Evolutionary conservation across 2,113 vertebrate species (phyloP).

Genomic region (Cebus imitator): DNA sequence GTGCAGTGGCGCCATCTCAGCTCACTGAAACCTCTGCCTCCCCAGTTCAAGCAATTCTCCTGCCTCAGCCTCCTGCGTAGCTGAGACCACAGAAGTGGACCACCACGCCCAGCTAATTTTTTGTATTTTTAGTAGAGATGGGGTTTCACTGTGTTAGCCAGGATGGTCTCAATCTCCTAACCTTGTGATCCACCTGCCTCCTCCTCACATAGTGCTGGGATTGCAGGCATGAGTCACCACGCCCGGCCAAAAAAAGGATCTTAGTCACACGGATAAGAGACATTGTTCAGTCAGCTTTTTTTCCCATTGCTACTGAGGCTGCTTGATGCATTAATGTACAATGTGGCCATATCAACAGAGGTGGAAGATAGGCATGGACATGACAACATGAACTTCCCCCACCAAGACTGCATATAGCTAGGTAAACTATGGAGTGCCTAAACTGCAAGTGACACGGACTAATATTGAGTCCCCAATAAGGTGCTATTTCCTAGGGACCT

Average conservation of each 20-base stretch:
- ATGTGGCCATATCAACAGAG: background rate
- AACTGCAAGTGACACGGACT: background rate
- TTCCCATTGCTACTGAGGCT: background rate
- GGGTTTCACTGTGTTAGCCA: no score
- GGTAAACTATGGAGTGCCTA: background rate
- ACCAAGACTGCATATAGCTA: background rate
- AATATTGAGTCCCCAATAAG: background rate
- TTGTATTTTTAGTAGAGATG: no score
- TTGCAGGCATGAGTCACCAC: no score
- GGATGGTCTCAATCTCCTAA: no score
- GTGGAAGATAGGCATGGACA: background rate
- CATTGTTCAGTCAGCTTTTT: background rate
- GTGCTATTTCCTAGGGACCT: background rate
- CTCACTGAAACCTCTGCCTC: no score
- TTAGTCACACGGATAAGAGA: background rate
- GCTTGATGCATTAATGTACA: background rate
- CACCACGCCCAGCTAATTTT: no score
- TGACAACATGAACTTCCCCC: background rate
- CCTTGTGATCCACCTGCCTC: no score
- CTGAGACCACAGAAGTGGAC: no score
- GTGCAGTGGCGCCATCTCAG: no score
- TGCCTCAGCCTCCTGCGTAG: no score
- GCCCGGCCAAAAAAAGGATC: background rate
- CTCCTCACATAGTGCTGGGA: no score
- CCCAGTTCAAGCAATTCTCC: no score